Conservation (phyloP, 1,140 invertebrate species). For the Asbolus verrucosus region DNA sequence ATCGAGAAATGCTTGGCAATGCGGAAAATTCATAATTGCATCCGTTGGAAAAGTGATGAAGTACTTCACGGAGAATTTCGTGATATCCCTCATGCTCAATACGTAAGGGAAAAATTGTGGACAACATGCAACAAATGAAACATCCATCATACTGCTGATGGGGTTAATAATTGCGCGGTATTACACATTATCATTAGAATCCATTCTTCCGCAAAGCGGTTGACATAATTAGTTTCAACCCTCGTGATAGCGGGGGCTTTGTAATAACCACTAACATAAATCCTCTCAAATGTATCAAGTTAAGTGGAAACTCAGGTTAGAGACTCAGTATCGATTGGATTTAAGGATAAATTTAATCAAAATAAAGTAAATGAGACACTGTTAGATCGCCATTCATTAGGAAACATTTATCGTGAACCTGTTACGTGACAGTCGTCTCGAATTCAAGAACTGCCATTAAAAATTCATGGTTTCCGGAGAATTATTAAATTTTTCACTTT, state of each 20-base stretch:
- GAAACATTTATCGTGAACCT: neutral
- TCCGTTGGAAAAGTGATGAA: constrained; percentile 5
- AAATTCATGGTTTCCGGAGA: neutral
- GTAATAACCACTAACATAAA: constrained; percentile 28
- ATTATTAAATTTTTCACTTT: neutral
- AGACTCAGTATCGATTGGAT: constrained; percentile 1
- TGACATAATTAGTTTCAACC: constrained; percentile 45
- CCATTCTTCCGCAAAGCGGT: constrained; percentile 41
- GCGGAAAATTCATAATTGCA: constrained; percentile 33
- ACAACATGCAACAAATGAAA: constrained; percentile 18
- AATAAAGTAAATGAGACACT: neutral
- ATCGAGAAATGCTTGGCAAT: constrained; percentile 20
- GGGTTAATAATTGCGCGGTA: constrained; percentile 32
- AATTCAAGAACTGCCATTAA: neutral
- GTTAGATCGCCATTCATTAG: neutral
- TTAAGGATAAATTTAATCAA: constrained; percentile 14
- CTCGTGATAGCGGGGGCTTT: constrained; percentile 29
- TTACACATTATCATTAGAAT: constrained; percentile 35
- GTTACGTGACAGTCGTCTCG: neutral
- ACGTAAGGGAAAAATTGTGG: neutral
- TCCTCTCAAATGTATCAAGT: constrained; percentile 18
- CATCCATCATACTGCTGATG: constrained; percentile 1
- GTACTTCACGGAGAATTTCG: neutral
- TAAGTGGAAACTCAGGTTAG: constrained; percentile 25
- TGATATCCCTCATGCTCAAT: too few relatives aligned